phyloP scores from a whole-genome alignment of 2,888 invertebrate genomes.

The Nomada goodeniana region DNA sequence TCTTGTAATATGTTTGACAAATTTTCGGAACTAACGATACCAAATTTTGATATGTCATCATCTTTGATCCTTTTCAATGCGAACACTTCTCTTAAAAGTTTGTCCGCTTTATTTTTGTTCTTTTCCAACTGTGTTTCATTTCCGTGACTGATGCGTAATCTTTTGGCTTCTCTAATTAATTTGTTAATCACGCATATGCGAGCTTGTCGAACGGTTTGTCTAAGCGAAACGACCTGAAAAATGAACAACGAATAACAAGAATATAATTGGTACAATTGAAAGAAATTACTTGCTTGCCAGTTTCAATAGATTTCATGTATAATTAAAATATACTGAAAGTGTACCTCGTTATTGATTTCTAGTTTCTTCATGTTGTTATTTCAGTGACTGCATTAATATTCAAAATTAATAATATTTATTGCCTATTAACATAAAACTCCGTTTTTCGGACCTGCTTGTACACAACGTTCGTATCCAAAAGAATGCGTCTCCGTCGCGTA shows the following conservation, averaged over 20 bases:
- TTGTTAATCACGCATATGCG: constrained; percentile 74
- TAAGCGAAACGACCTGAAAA: constrained; percentile 76
- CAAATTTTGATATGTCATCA: constrained; percentile 79
- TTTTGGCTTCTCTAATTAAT: constrained; percentile 73
- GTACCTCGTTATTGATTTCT: constrained; percentile 79
- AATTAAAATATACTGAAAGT: constrained; percentile 31
- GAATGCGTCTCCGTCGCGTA: not conserved
- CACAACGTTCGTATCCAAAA: not conserved
- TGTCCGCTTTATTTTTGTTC: constrained; percentile 75
- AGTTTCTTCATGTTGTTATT: constrained; percentile 66
- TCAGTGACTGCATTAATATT: too few relatives aligned
- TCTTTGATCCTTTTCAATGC: constrained; percentile 77
- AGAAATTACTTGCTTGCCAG: not conserved
- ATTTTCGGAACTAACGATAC: constrained; percentile 66
- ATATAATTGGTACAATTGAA: not conserved
- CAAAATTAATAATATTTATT: not conserved
- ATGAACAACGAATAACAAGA: not conserved
- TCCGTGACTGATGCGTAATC: constrained; percentile 74
- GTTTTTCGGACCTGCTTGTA: not conserved
- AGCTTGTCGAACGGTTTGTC: constrained; percentile 76
- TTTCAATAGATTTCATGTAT: not conserved
- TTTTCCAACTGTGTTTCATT: constrained; percentile 76
- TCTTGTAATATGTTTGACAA: constrained; percentile 71
- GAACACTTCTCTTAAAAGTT: constrained; percentile 73
- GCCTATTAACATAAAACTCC: not conserved